Conservation (phyloP, 2,888 invertebrate genomes). For the Sinhomidia bicolor region DNA sequence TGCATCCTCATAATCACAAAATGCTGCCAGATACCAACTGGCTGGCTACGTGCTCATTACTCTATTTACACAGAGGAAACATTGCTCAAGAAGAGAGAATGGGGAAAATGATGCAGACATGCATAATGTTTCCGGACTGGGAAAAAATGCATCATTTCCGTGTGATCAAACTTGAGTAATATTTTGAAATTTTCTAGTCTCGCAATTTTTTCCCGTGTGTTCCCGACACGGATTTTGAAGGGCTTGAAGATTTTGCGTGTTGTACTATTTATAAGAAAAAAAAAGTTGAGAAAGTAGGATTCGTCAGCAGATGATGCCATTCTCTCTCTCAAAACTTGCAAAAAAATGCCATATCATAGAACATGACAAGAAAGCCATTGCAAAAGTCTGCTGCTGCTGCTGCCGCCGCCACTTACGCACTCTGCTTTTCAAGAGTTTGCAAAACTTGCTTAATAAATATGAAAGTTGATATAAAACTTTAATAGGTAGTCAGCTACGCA, state of each 20-base stretch:
- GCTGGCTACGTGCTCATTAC: slow-evolving; percentile 21
- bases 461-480: neutral
- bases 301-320: slow-evolving; percentile 60
- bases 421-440: slow-evolving; percentile 16
- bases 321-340: slow-evolving; percentile 30
- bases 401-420: neutral
- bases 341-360: slow-evolving; percentile 13
- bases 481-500: too few species aligned
- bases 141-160: too few species aligned
- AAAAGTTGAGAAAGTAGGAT: neutral
- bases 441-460: slow-evolving; percentile 20
- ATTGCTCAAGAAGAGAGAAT: neutral
- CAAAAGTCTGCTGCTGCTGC: neutral
- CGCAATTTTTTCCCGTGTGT: too few species aligned
- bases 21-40: neutral
- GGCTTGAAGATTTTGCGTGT: too few species aligned
- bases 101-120: too few species aligned
- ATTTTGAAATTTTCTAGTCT: too few species aligned
- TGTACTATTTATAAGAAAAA: too few species aligned
- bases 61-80: neutral
- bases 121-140: too few species aligned
- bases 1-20: neutral
- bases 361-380: slow-evolving; percentile 46
- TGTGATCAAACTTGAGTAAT: too few species aligned
- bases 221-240: too few species aligned